A percentile compares a stretch with the other conserved stretches of the same genome.
Conservation (phyloP, 2,797 vertebrate species). For the Acrocephalus scirpaceus region DNA sequence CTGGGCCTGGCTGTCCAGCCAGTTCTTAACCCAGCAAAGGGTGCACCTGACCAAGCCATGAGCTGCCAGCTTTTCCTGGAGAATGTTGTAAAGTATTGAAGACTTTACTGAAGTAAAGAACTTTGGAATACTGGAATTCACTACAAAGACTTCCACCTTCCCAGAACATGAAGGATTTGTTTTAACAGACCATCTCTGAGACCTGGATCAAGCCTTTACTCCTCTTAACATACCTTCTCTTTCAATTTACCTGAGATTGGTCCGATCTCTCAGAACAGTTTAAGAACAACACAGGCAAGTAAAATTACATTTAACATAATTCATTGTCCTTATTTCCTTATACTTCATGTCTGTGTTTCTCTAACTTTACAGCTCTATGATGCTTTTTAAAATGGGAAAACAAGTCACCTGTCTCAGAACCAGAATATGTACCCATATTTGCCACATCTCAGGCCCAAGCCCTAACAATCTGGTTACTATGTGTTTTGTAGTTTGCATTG, state of each 20-base stretch:
- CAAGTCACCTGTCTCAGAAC: neutral
- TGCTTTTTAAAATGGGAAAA: neutral
- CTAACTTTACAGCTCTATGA: neutral
- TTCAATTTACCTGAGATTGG: neutral
- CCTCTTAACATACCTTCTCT: neutral
- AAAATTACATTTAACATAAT: neutral
- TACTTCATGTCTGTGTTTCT: neutral
- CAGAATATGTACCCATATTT: neutral
- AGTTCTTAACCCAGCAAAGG: neutral
- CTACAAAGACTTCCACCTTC: neutral
- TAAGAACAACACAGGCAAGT: neutral
- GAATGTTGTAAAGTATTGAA: neutral
- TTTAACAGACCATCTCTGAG: neutral
- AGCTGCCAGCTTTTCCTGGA: neutral
- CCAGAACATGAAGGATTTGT: neutral
- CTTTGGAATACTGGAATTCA: neutral
- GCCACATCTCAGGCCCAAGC: neutral
- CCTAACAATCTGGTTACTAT: neutral
- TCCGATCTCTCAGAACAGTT: neutral
- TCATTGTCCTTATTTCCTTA: neutral
- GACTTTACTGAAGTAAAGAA: neutral
- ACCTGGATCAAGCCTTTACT: neutral
- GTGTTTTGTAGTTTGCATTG: neutral
- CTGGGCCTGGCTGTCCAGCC: neutral
- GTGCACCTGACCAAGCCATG: accelerated